phyloP scores from a whole-genome alignment of 2,113 vertebrate genomes.

The Isichthys henryi region DNA sequence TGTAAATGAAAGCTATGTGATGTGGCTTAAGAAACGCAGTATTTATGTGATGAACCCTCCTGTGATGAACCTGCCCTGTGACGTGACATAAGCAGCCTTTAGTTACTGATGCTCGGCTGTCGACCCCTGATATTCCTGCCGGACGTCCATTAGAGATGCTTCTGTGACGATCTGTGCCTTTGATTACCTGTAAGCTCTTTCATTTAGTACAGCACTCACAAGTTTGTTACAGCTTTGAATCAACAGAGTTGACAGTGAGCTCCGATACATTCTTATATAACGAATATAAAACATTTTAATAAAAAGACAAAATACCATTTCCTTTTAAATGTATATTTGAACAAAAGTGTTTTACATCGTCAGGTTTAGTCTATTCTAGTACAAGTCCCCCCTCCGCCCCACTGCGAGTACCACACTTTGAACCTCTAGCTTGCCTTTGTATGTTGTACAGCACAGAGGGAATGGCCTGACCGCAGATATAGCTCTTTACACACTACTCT shows the following conservation, averaged over 20 bases:
- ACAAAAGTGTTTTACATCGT: constrained; percentile 73
- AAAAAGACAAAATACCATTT: constrained; percentile 62
- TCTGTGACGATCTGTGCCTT: background rate
- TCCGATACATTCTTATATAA: background rate
- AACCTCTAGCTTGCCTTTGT: constrained; percentile 64
- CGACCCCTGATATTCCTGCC: background rate
- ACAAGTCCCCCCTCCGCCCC: constrained; percentile 48
- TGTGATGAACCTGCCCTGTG: background rate
- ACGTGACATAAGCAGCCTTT: background rate
- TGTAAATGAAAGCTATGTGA: background rate
- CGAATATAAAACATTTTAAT: constrained; percentile 14
- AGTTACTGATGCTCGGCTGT: background rate
- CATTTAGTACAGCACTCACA: background rate
- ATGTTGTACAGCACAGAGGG: constrained; percentile 76
- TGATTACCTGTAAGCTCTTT: background rate
- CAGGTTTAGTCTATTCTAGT: constrained; percentile 71
- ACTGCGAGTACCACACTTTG: constrained; percentile 63
- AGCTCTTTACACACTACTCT: constrained; percentile 59
- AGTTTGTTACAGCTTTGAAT: background rate
- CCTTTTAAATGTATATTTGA: constrained; percentile 77
- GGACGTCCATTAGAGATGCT: background rate
- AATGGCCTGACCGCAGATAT: constrained; percentile 60
- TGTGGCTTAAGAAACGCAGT: background rate
- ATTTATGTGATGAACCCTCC: background rate
- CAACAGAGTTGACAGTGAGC: background rate